Evolutionary conservation across 2,113 vertebrate species (phyloP), one percentile per base, ranked within the genome.

Genomic region (Pterocles burchelli): DNA sequence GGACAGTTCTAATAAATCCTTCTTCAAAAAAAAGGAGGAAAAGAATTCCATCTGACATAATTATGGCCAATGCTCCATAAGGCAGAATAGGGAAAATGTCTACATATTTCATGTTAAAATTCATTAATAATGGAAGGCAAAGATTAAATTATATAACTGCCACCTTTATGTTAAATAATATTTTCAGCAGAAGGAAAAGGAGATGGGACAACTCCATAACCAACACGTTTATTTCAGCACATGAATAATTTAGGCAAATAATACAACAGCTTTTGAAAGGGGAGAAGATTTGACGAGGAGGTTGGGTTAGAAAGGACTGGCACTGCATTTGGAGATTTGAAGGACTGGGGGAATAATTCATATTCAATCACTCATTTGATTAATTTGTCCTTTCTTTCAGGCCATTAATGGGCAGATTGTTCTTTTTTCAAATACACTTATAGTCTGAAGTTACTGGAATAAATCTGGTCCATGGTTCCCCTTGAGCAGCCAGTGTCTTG

Each of bases 61-160:
- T 97, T 95, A 95, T 46, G 74, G 92, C 87, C 87, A 85, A 73
- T 83, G 67, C 73, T 95, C 95, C 74, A 61, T 94, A 97, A 33
- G 22, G 91, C 83, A 70, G 92, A 97, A 96, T 91, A 95, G 28
- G 43, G 93, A 38, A 97, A 96, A 88, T 94, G 72, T 81, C 94
- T 98, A 96, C 97, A 98, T 98, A 98, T 98, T 98, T 98, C 95
- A 98, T 98, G 97, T 81, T 97, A 96, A 97, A 97, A 98, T 97
- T 97, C 96, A 98, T 98, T 95, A 98, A 98, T 98, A 98, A 98
- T 98, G 93, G 93, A 98, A 95, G 78, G 94, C 93, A 4, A 70
- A 89, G 96, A 97, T 97, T 98, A 98, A 98, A 98, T 98, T 98
- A 98, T 95, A 70, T 97, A 97, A 98, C 97, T 97, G 97, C 95